These are phyloP conservation scores for Sebastes hopkinsi DNA, from an alignment of 2,797 vertebrate species.

Conservation along the genomic window DNA sequence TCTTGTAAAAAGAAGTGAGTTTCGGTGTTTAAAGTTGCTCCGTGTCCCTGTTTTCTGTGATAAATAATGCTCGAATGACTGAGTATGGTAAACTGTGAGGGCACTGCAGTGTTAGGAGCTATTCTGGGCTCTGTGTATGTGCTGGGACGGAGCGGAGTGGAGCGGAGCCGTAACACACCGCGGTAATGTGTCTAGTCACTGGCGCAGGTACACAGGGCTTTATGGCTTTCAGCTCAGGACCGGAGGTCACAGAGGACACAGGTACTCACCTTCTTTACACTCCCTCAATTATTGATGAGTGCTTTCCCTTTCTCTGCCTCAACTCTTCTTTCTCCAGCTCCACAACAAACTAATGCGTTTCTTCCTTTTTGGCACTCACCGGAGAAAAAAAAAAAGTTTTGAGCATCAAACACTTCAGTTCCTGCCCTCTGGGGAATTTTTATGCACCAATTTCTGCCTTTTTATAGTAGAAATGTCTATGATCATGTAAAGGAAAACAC, in stretches of 20 bases:
- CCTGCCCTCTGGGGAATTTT: too few relatives aligned
- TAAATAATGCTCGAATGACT: conserved; percentile 25
- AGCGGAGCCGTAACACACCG: conserved; percentile 3
- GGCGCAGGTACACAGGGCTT: conserved; percentile 25
- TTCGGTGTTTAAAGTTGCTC: background rate
- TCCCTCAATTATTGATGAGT: conserved; percentile 48
- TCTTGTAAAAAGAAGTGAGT: background rate
- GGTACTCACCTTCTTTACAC: conserved; percentile 40
- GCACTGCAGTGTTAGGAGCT: conserved; percentile 2
- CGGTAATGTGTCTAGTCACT: conserved; percentile 35
- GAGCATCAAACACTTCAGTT: too few relatives aligned
- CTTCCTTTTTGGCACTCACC: background rate
- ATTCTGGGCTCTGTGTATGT: background rate
- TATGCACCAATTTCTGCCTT: too few relatives aligned
- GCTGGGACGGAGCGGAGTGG: background rate
- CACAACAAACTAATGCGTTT: conserved; percentile 24
- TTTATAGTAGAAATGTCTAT: background rate
- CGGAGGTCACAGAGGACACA: conserved; percentile 38
- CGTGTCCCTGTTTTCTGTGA: background rate
- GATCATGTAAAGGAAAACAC: background rate
- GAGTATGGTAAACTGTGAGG: background rate
- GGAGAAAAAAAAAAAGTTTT: background rate
- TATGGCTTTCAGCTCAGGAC: conserved; percentile 42
- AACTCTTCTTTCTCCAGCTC: background rate
- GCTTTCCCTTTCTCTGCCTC: background rate